Evolutionary conservation across 1,140 invertebrate species (phyloP).

Genomic region (Meloidogyne hapla): DNA sequence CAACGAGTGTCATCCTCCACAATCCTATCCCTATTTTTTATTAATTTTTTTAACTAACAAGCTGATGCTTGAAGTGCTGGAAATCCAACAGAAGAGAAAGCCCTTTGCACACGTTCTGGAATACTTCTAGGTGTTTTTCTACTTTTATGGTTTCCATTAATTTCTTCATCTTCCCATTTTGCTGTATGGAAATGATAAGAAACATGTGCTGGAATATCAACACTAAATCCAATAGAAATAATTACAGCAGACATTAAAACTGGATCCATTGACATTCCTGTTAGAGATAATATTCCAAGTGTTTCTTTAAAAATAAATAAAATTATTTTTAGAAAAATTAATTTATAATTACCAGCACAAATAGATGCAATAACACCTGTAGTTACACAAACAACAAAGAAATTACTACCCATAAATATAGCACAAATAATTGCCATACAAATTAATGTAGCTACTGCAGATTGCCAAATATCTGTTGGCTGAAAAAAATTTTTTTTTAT

Average conservation of each 20-base stretch:
- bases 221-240: conserved; percentile 65
- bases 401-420: conserved; percentile 65
- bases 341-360: conserved; percentile 55
- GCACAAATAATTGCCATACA: conserved; percentile 65
- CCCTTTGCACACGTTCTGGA: conserved; percentile 12
- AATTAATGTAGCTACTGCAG: conserved; percentile 54
- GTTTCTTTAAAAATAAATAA: conserved; percentile 27
- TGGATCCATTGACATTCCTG: conserved; percentile 64
- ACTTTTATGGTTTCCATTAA: not conserved
- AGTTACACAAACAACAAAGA: conserved; percentile 64
- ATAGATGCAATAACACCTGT: conserved; percentile 64
- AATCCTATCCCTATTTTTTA: too few relatives aligned
- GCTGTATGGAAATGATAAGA: conserved; percentile 51
- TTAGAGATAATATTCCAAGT: conserved; percentile 65
- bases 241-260: conserved; percentile 64
- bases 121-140: conserved; percentile 6
- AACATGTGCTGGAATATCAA: conserved; percentile 57
- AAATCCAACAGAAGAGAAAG: conserved; percentile 32
- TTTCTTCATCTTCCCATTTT: conserved; percentile 9
- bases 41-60: conserved; percentile 2
- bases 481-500: not conserved
- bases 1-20: too few relatives aligned
- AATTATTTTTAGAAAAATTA: not conserved
- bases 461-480: conserved; percentile 65
- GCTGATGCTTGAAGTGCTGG: conserved; percentile 36